Evolutionary conservation across 1,140 invertebrate species (phyloP), one percentile per base, ranked within the genome.

Genomic region (Drosophila setifemur): DNA sequence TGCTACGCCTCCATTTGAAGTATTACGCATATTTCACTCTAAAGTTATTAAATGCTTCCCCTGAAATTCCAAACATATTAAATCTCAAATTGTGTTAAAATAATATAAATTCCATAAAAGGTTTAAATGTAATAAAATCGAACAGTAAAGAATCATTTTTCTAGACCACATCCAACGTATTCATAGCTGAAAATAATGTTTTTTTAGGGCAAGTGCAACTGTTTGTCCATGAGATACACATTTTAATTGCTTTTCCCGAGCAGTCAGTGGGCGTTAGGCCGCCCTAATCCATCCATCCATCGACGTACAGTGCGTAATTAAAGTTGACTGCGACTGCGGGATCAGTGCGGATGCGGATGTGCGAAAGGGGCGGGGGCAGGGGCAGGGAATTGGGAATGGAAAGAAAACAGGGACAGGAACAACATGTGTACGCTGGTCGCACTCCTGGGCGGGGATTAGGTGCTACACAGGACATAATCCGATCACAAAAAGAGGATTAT

Each of bases 401-500:
- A n/a, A n/a, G n/a, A n/a, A n/a, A n/a, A n/a, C 19, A 14, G 28
- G 9, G 12, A 8, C 11, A 33, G 43, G 28, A 49, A 25, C 50
- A 64, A 57, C 48, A 49, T 70, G 60, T 67, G 73, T 66, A 29
- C 48, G 19, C 6, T 40, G 69, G 43, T 54, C 43, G 48, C 57
- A 53, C 29, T 52, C 42, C 47, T 48, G 35, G 64, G 40, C 47
- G 31, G 66, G 71, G 81, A 85, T 85, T 85, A 85, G 81, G 79
- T 54, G 58, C 77, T 55, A 66, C 73, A 82, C 77, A 78, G 79
- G 81, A 81, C 75, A 85, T 85, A 85, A 85, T 85, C 81, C 81
- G 81, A 85, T 85, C 81, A 85, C 71, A 86, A 81, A 85, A 85
- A 81, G 75, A 64, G 81, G 81, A 86, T 85, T 85, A 85, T 86